Conservation (phyloP, 2,113 vertebrate species). For the Corvus moneduloides region DNA sequence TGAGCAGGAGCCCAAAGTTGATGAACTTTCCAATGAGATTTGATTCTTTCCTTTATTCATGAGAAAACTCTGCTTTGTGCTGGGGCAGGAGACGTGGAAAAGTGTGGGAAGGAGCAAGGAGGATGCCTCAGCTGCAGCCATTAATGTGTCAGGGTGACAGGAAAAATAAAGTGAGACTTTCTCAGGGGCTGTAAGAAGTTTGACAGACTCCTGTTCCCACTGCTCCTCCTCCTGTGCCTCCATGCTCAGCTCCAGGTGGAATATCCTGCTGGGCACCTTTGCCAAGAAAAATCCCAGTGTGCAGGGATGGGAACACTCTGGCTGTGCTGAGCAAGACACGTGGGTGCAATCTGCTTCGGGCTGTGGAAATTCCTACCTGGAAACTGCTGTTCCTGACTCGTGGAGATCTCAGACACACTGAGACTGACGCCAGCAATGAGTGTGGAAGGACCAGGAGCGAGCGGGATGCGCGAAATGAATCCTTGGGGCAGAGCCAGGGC, state of each 20-base stretch:
- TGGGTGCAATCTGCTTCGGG: fast-evolving
- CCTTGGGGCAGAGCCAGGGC: background rate
- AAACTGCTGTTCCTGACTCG: fast-evolving
- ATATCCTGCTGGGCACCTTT: background rate
- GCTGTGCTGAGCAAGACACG: background rate
- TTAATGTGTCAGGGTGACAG: background rate
- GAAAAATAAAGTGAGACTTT: background rate
- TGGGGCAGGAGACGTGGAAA: constrained; percentile 8
- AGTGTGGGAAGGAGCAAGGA: constrained; percentile 8
- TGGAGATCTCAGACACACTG: fast-evolving
- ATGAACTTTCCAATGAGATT: constrained; percentile 73
- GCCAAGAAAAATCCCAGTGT: fast-evolving
- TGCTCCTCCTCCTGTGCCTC: background rate
- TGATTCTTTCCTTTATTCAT: constrained; percentile 23
- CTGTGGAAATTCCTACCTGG: background rate
- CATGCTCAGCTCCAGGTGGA: background rate
- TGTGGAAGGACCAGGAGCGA: fast-evolving
- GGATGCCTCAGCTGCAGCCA: background rate
- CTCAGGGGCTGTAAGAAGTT: background rate
- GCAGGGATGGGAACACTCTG: background rate
- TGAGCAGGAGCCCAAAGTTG: constrained; percentile 68
- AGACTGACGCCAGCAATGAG: fast-evolving
- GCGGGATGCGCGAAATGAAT: fast-evolving
- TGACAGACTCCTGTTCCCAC: background rate
- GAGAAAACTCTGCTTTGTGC: constrained; percentile 3